Base-by-base conservation (phyloP, 2,797 vertebrate genomes). In the Eulemur coronatus region DNA sequence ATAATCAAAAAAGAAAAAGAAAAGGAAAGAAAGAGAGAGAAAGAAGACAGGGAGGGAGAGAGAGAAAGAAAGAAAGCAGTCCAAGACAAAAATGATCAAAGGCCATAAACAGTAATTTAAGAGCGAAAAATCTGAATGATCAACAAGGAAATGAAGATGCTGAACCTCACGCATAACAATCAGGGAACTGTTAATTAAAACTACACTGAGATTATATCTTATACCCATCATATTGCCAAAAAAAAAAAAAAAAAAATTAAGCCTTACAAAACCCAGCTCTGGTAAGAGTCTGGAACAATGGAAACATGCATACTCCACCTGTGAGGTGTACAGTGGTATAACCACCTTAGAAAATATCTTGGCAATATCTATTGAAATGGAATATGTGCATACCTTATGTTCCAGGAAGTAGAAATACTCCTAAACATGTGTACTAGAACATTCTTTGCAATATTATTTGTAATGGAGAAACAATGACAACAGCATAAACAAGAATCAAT, bases 251-350 rank as follows among this genome's bases (percentile, higher is more conserved):
- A 65, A 41, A 46, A 38, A n/a, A 55, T 1, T n/a, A 61, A 84
- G 10, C 26, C 75, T 55, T 65, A 80, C 7, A 50, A 84, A 76
- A 24, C 7, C 48, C 65, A 90, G 24, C 26, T 12, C 10, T 22
- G 8, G 57, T 50, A 50, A 76, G 5, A 6, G 14, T 4, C 5
- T 14, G 2, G 24, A 55, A 11, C 11, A 33, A 22, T 38, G 84
- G 22, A 63, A 84, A 43, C 10, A 24, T 5, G 35, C 2, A 7
- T n/a, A 4, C 28, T 85, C 18, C 41, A 12, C 67, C 35, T 59
- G 15, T 0, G 26, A 59, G 26, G 33, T 20, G 2, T 4, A 5
- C 38, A 20, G 9, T 41, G 38, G 10, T 35, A 15, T 1, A 76
- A 33, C 9, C 18, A 52, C 65, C 59, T 30, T 35, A 52, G 76